phyloP scores from a whole-genome alignment of 2,113 vertebrate genomes.

The Pelecanus crispus region DNA sequence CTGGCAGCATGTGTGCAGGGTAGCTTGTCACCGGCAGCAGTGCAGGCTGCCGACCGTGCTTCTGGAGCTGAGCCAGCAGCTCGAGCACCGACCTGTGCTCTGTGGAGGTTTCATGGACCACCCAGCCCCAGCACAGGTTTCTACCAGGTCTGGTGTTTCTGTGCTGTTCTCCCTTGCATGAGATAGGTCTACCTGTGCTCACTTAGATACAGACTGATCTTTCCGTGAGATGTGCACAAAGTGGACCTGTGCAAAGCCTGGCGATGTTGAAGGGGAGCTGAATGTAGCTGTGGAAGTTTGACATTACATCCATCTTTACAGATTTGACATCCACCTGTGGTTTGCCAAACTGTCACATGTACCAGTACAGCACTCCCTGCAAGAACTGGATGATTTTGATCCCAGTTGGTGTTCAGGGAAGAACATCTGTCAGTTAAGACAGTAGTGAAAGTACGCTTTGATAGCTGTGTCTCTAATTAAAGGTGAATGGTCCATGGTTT shows the following conservation, averaged over 20 bases:
- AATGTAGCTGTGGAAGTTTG: not conserved
- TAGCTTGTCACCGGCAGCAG: rapidly evolving
- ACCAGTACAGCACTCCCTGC: not conserved
- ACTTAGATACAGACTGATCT: rapidly evolving
- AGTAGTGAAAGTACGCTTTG: not conserved
- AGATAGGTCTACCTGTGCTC: not conserved
- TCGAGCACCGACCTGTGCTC: not conserved
- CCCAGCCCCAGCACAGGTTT: not conserved
- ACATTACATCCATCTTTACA: rapidly evolving
- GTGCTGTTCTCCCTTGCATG: not conserved
- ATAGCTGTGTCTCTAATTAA: not conserved
- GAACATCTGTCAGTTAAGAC: not conserved
- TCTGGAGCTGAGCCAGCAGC: not conserved
- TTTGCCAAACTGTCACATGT: not conserved
- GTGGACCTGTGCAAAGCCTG: not conserved
- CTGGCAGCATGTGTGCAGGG: not conserved
- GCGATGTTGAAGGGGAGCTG: rapidly evolving
- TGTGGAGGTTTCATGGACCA: not conserved
- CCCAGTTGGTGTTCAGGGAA: not conserved
- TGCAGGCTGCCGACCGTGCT: rapidly evolving
- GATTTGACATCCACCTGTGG: not conserved
- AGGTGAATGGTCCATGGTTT: not conserved
- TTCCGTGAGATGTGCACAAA: not conserved
- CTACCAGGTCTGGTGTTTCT: not conserved
- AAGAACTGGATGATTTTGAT: not conserved